A percentile compares a stretch with the other conserved stretches of the same genome.
Evolutionary conservation across 2,888 invertebrate species (phyloP).

Genomic region (Dioctria rufipes): DNA sequence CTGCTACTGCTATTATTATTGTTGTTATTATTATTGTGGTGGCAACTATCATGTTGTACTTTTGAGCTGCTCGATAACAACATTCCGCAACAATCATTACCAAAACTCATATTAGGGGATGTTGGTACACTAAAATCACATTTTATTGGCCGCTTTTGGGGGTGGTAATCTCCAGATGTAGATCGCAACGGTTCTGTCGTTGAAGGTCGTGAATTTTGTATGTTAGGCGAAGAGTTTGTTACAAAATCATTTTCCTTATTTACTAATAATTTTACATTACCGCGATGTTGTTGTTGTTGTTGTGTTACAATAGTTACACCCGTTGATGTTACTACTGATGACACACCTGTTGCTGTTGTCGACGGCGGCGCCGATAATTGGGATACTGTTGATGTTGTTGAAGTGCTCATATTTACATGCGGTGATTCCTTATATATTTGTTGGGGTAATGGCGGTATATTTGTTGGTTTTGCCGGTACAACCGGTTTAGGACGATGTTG

Average conservation of each 20-base stretch:
- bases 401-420: background rate
- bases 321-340: constrained; percentile 20
- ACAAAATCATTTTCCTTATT: background rate
- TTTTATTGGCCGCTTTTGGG: background rate
- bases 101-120: constrained; percentile 59
- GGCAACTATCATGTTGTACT: constrained; percentile 9
- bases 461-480: constrained; percentile 70
- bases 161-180: background rate
- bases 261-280: constrained; percentile 2
- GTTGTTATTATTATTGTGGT: background rate
- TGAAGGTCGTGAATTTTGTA: background rate
- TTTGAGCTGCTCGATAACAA: constrained; percentile 63
- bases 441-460: constrained; percentile 70
- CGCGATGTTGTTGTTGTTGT: background rate
- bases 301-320: constrained; percentile 24
- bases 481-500: constrained; percentile 67
- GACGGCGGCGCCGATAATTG: background rate
- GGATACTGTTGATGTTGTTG: constrained; percentile 1
- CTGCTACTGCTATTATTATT: constrained; percentile 21
- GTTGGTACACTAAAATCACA: constrained; percentile 53
- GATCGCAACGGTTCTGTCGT: constrained; percentile 4
- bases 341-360: background rate
- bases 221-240: background rate
- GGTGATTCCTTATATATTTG: constrained; percentile 22
- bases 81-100: constrained; percentile 71